Evolutionary conservation across 2,113 vertebrate species (phyloP).

Genomic region (Cephalopholis sonnerati): DNA sequence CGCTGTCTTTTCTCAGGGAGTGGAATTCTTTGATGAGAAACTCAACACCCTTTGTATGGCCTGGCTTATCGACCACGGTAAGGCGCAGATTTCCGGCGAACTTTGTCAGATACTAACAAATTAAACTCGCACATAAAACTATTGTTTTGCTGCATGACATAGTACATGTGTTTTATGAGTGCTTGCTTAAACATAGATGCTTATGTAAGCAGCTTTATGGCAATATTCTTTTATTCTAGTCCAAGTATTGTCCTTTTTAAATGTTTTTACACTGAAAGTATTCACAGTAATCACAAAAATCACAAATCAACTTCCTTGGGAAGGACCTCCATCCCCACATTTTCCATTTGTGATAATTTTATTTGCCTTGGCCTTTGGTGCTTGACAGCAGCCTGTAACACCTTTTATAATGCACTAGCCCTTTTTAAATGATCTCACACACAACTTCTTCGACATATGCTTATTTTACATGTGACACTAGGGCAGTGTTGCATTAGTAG

Average conservation of each 20-base stretch:
- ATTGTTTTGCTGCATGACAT: not conserved
- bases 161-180: not conserved
- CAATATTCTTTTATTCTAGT: not conserved
- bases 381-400: not conserved
- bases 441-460: not conserved
- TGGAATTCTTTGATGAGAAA: constrained; percentile 95
- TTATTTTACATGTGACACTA: not conserved
- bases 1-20: constrained; percentile 83
- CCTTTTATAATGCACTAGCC: not conserved
- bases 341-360: constrained; percentile 7
- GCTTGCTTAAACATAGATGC: not conserved
- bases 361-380: not conserved
- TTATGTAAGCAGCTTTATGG: not conserved
- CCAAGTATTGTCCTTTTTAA: not conserved
- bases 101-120: not conserved
- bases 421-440: not conserved
- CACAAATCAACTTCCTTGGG: not conserved
- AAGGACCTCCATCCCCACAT: not conserved
- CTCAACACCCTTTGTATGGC: constrained; percentile 95
- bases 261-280: not conserved
- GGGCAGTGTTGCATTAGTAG: not conserved
- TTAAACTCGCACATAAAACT: not conserved
- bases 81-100: constrained; percentile 46
- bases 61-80: constrained; percentile 96
- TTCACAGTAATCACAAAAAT: not conserved